Conservation (phyloP, 2,113 vertebrate species). For the Psilopogon haemacephalus region DNA sequence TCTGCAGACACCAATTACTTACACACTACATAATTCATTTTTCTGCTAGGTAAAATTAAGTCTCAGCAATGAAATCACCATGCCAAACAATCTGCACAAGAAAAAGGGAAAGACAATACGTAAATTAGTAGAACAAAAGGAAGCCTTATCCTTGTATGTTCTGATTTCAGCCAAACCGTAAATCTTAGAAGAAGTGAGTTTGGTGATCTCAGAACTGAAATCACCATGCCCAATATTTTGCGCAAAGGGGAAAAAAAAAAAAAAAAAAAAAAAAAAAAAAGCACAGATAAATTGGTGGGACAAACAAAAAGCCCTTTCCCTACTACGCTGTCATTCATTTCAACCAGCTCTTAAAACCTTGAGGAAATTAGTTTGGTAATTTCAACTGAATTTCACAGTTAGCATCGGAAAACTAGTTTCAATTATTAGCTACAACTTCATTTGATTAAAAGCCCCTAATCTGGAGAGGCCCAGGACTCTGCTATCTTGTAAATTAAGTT, state of each 20-base stretch:
- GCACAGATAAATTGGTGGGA: slow-evolving; percentile 23
- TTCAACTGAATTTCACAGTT: slow-evolving; percentile 54
- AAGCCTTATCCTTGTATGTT: slow-evolving; percentile 10
- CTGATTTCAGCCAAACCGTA: slow-evolving; percentile 28
- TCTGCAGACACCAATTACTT: slow-evolving; percentile 61
- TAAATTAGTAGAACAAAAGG: slow-evolving; percentile 35
- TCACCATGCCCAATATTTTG: neutral
- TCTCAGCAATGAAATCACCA: slow-evolving; percentile 58
- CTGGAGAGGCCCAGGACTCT: slow-evolving; percentile 28
- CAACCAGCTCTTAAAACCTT: slow-evolving; percentile 44
- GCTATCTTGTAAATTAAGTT: slow-evolving; percentile 62
- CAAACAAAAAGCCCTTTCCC: slow-evolving; percentile 24
- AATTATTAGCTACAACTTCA: slow-evolving; percentile 55
- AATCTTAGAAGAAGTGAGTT: slow-evolving; percentile 23
- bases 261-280: neutral
- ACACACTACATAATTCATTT: slow-evolving; percentile 57
- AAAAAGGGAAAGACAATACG: slow-evolving; percentile 13
- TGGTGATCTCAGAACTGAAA: slow-evolving; percentile 18
- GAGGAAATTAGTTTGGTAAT: slow-evolving; percentile 38
- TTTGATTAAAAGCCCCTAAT: slow-evolving; percentile 64
- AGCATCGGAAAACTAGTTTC: slow-evolving; percentile 48
- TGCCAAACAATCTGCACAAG: slow-evolving; percentile 41
- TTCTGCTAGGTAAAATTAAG: slow-evolving; percentile 66
- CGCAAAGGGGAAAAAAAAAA: neutral
- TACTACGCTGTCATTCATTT: slow-evolving; percentile 19